Percentiles rank a stretch among this genome's conserved stretches.
Conservation (phyloP, 2,113 vertebrate species). For the Silurus meridionalis region DNA sequence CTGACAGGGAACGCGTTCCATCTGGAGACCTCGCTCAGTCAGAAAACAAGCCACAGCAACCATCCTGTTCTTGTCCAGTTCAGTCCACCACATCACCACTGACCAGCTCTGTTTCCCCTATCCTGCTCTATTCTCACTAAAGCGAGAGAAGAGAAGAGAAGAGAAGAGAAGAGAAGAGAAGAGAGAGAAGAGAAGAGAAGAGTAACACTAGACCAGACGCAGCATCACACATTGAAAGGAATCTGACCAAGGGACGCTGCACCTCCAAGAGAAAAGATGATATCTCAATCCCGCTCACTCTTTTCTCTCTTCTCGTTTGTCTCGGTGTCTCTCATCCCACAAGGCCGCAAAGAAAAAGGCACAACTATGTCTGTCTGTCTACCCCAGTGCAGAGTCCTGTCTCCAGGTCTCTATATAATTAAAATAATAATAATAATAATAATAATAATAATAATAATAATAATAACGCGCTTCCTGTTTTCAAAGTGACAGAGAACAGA, state of each 20-base stretch:
- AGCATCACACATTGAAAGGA: background rate
- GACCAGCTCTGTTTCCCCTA: background rate
- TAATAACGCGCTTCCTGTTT: background rate
- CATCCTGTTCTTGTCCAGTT: background rate
- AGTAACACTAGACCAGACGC: background rate
- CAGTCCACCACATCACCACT: background rate
- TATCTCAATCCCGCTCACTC: slow-evolving; percentile 22
- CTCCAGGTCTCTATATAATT: too few relatives aligned
- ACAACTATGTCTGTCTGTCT: background rate
- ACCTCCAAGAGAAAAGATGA: background rate
- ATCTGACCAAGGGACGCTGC: background rate
- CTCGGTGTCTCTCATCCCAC: slow-evolving; percentile 55
- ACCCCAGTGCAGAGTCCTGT: background rate
- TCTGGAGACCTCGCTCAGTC: background rate
- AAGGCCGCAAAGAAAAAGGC: background rate
- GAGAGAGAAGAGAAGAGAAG: background rate
- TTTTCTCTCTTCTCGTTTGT: slow-evolving; percentile 25
- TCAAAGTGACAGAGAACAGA: slow-evolving; percentile 55
- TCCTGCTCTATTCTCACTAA: background rate
- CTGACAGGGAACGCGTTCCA: background rate
- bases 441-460: too few relatives aligned
- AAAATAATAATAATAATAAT: too few relatives aligned
- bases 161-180: slow-evolving; percentile 12
- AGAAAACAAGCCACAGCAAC: background rate
- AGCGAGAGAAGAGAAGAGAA: slow-evolving; percentile 1